Evolutionary conservation across 2,888 invertebrate genomes (phyloP).

Genomic region (Hirudinaria manillensis): DNA sequence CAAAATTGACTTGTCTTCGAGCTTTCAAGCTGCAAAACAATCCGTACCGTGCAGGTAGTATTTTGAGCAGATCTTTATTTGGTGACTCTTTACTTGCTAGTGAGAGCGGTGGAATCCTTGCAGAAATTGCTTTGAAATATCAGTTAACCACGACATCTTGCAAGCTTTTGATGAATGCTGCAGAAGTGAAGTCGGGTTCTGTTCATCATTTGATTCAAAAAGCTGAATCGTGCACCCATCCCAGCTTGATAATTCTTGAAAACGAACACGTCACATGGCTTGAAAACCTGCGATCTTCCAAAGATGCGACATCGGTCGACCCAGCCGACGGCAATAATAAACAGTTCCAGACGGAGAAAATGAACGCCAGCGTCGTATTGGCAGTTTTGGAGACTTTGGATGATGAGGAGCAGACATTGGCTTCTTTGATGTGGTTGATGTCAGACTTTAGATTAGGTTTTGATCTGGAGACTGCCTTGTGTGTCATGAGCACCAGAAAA

Average conservation of each 20-base stretch:
- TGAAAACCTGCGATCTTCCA: background rate
- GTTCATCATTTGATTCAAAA: no score
- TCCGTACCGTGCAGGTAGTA: no score
- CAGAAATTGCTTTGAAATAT: no score
- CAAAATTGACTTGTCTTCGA: background rate
- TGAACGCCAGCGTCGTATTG: background rate
- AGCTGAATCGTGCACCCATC: background rate
- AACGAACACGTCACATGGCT: background rate
- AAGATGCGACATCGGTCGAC: background rate
- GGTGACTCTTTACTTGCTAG: no score
- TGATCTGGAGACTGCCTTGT: background rate
- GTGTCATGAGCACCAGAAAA: background rate
- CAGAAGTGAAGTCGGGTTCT: no score
- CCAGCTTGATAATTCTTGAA: conserved; percentile 3
- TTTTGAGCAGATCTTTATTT: no score
- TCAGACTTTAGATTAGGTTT: conserved; percentile 4
- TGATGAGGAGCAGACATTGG: background rate
- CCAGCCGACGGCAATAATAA: background rate
- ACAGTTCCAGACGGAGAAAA: background rate
- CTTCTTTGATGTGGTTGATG: background rate
- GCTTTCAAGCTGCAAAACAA: no score
- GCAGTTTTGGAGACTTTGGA: background rate
- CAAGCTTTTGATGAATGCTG: no score
- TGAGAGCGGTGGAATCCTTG: no score
- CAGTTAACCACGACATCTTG: no score